These are phyloP conservation scores for Drosophila orena DNA, from an alignment of 1,140 invertebrate genomes.

Conservation along the genomic window DNA sequence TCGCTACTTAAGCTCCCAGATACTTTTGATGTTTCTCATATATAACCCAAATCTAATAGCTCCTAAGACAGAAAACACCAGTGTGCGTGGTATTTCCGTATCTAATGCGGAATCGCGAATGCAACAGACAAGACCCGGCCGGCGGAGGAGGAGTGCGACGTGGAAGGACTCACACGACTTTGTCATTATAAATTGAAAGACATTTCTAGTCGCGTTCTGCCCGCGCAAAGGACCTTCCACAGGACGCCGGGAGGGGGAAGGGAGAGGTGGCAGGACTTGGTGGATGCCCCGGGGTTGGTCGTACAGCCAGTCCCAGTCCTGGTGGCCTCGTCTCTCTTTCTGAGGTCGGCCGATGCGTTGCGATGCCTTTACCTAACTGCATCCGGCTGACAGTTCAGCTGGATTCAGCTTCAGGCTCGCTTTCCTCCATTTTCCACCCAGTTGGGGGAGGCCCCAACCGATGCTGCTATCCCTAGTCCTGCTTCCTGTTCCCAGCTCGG, in stretches of 20 bases:
- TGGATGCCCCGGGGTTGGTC: slow-evolving; percentile 10
- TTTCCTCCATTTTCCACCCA: neutral
- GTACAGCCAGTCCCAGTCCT: slow-evolving; percentile 25
- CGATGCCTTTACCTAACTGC: slow-evolving; percentile 73
- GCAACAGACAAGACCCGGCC: slow-evolving; percentile 68
- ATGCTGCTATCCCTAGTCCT: slow-evolving; percentile 17
- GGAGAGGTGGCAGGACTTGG: neutral
- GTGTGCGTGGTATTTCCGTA: slow-evolving; percentile 38
- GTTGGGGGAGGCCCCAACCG: neutral
- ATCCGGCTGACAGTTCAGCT: slow-evolving; percentile 61
- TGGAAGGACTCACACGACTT: slow-evolving; percentile 47
- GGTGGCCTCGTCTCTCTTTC: slow-evolving; percentile 5
- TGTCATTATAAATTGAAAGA: slow-evolving; percentile 83
- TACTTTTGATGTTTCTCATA: too few species aligned
- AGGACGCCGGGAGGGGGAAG: too few species aligned
- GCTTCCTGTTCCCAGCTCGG: slow-evolving; percentile 52
- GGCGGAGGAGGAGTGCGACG: neutral
- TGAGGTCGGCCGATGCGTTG: slow-evolving; percentile 47
- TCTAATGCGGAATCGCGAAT: slow-evolving; percentile 73
- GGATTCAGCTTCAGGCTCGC: slow-evolving; percentile 37
- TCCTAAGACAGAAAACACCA: neutral
- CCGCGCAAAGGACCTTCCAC: slow-evolving; percentile 33
- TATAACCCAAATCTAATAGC: too few species aligned
- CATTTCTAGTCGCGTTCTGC: slow-evolving; percentile 59
- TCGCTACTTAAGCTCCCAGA: too few species aligned